These are phyloP conservation scores for Corydoras sp. DNA, from an alignment of 2,113 vertebrate species.

Conservation along the genomic window DNA sequence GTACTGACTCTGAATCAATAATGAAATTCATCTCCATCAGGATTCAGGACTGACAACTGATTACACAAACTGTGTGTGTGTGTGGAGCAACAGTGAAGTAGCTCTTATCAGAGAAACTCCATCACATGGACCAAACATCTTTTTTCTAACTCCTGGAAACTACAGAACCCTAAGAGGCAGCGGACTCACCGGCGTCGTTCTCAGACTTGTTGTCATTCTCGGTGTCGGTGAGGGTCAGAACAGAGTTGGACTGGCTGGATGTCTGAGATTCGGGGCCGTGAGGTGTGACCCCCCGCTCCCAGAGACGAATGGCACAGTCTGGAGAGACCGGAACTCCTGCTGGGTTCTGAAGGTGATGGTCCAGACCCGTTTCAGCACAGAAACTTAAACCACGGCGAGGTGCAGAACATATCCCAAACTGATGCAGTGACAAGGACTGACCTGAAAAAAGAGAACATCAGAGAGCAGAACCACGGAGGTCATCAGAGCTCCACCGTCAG, in stretches of 20 bases:
- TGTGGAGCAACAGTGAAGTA: too few species aligned
- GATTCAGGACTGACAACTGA: too few species aligned
- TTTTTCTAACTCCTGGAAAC: not conserved
- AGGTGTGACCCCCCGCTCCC: conserved; percentile 88
- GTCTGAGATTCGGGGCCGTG: conserved; percentile 84
- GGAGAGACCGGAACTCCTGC: conserved; percentile 90
- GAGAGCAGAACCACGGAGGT: not conserved
- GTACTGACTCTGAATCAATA: too few species aligned
- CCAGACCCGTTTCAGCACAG: conserved; percentile 92
- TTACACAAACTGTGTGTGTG: too few species aligned
- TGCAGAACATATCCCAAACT: conserved; percentile 94
- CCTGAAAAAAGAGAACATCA: conserved; percentile 72
- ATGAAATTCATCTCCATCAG: too few species aligned
- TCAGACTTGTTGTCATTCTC: conserved; percentile 97
- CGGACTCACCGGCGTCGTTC: conserved; percentile 91
- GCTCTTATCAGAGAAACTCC: too few species aligned
- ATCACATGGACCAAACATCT: not conserved
- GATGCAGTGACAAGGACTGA: conserved; percentile 96
- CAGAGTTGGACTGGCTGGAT: conserved; percentile 96
- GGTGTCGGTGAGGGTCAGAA: conserved; percentile 93
- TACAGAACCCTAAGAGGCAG: not conserved
- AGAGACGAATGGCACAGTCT: conserved; percentile 90
- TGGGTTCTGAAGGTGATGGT: conserved; percentile 88
- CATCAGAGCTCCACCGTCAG: not conserved
- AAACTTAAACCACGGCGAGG: conserved; percentile 88